A percentile compares a stretch with the other conserved stretches of the same genome.
These are phyloP conservation scores for Caenorhabditis zanzibari DNA, from an alignment of 2,888 invertebrate genomes.

Conservation along the genomic window DNA sequence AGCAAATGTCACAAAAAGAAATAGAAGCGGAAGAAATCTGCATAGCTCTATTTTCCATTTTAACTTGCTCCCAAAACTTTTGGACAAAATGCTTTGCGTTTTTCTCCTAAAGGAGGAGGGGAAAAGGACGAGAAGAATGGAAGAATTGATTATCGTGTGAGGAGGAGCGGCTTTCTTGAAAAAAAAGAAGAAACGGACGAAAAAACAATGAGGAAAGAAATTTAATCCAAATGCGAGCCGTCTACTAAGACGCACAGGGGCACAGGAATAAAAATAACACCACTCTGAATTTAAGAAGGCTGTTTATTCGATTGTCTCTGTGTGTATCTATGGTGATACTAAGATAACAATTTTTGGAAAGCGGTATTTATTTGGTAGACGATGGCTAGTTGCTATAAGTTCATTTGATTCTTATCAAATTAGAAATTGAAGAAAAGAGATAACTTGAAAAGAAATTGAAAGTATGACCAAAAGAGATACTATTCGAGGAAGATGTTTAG, in stretches of 20 bases:
- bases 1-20: conserved; percentile 22
- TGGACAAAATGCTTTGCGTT: conserved; percentile 9
- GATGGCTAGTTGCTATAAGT: neutral
- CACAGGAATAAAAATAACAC: conserved; percentile 22
- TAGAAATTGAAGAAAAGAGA: neutral
- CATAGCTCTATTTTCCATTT: conserved; percentile 26
- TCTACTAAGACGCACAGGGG: conserved; percentile 1
- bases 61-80: conserved; percentile 22
- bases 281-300: conserved; percentile 4
- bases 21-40: conserved; percentile 50
- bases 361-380: neutral
- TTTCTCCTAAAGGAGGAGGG: neutral
- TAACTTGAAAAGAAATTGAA: neutral
- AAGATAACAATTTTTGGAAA: neutral
- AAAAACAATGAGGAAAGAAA: conserved; percentile 48
- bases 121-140: conserved; percentile 8
- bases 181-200: neutral
- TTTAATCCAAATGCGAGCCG: conserved; percentile 37
- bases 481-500: too few species aligned
- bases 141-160: conserved; percentile 32
- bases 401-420: conserved; percentile 6
- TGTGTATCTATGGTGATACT: conserved; percentile 27
- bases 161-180: conserved; percentile 15
- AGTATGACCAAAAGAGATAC: conserved; percentile 1
- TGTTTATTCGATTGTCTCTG: neutral